A percentile compares a stretch with the other conserved stretches of the same genome.
phyloP scores from a whole-genome alignment of 2,113 vertebrate species.

The Dromas ardeola region DNA sequence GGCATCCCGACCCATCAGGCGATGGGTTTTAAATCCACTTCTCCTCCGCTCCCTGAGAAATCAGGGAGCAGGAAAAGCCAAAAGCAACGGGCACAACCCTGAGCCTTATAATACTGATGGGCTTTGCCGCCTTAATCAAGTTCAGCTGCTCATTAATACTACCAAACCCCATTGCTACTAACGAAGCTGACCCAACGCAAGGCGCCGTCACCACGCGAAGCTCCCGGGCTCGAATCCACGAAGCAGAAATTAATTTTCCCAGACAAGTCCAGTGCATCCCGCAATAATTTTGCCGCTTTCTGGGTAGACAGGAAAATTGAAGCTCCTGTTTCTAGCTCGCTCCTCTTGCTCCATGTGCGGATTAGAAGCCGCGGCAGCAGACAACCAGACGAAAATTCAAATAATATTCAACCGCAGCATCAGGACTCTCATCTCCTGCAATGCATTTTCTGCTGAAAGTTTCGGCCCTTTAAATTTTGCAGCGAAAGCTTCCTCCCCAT shows the following conservation, averaged over 20 bases:
- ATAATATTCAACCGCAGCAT: neutral
- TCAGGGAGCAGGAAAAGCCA: neutral
- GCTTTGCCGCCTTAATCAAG: neutral
- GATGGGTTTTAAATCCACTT: neutral
- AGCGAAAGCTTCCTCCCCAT: neutral
- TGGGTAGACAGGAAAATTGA: neutral
- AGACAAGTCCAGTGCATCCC: neutral
- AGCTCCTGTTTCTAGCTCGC: neutral
- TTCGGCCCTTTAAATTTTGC: neutral
- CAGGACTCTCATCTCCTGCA: neutral
- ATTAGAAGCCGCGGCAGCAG: neutral
- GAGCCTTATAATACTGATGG: constrained; percentile 35
- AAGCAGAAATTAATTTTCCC: neutral
- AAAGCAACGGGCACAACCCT: neutral
- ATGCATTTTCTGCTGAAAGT: neutral
- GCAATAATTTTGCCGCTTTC: neutral
- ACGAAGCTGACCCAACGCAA: neutral
- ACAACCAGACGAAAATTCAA: neutral
- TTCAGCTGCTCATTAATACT: constrained; percentile 22
- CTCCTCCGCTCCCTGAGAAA: neutral
- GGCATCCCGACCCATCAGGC: neutral
- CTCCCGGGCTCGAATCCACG: neutral
- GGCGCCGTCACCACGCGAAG: accelerated
- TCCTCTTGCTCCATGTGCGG: neutral
- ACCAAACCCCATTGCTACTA: neutral